Percentiles rank a stretch among this genome's conserved stretches.
phyloP scores from a whole-genome alignment of 1,140 invertebrate species.

The Platyscapa corneri region DNA sequence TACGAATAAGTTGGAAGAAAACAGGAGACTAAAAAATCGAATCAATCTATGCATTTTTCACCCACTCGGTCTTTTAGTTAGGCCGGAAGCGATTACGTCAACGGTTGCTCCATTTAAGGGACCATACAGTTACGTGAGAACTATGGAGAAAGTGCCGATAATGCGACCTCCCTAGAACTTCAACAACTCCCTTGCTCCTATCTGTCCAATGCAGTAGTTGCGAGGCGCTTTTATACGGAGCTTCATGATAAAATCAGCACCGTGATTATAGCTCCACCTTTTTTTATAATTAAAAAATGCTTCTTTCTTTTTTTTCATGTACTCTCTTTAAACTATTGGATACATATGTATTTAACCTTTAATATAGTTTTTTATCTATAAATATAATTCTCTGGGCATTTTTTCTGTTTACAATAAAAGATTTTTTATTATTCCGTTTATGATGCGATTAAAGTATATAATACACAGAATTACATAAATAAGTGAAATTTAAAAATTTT shows the following conservation, averaged over 20 bases:
- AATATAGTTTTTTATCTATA: too few relatives aligned
- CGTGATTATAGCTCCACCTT: background rate
- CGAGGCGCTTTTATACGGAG: background rate
- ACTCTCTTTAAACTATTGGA: too few relatives aligned
- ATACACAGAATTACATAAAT: too few relatives aligned
- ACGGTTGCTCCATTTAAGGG: slow-evolving; percentile 61
- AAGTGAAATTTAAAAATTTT: too few relatives aligned
- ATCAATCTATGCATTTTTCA: slow-evolving; percentile 27
- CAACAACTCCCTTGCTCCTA: background rate
- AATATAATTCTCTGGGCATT: too few relatives aligned
- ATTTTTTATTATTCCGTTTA: too few relatives aligned
- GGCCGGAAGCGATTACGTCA: slow-evolving; percentile 37
- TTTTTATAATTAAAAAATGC: too few relatives aligned
- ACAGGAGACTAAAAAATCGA: slow-evolving; percentile 28
- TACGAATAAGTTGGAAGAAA: background rate
- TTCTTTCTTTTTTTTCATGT: too few relatives aligned
- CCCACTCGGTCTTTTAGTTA: slow-evolving; percentile 11
- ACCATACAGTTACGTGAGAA: slow-evolving; percentile 55
- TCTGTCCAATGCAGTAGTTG: background rate
- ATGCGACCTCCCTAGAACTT: slow-evolving; percentile 15
- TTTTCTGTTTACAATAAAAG: too few relatives aligned
- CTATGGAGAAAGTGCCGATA: background rate
- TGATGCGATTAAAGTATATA: too few relatives aligned
- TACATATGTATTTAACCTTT: too few relatives aligned
- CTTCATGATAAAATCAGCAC: background rate